Evolutionary conservation across 2,797 vertebrate genomes (phyloP), one percentile per base, ranked within the genome.

Genomic region (Tauraco hartlaubi): DNA sequence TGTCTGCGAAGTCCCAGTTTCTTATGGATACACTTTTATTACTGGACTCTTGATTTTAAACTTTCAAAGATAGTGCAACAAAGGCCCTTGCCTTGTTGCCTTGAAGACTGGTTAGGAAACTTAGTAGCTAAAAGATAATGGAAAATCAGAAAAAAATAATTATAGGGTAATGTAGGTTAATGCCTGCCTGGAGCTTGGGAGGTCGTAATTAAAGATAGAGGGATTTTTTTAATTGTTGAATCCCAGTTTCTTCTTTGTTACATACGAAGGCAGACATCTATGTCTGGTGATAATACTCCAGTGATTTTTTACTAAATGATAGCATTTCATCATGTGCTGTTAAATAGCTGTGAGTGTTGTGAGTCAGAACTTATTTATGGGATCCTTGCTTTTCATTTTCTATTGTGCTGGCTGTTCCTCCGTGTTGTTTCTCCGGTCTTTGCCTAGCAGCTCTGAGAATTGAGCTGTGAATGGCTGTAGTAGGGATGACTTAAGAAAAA

Each of bases 101-200:
- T 89, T n/a, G 37, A 90, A 95, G 56, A 77, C 61, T 84, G 83
- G 58, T 61, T 86, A 18, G 59, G 58, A 95, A 87, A 63, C 37
- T 94, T 35, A 16, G 58, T 48, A 83, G 85, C 64, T 85, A 20
- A 58, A 90, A 92, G 79, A 68, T 94, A 95, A 90, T 95, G 72
- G 86, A 39, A 84, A 91, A 13, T 66, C 37, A 75, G 69, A 41
- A 41, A 90, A 85, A 88, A 62, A 37, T 39, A 96, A 96, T 90
- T 88, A 63, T 39, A 49, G 31, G 22, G 51, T 94, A 81, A 92
- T 90, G 23, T 15, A 88, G 92, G 85, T 92, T 97, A 94, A 85
- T 81, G 48, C 66, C 66, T 96, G 87, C 91, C 89, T 90, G 33
- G 89, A 72, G 87, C 92, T 69, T 91, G 64, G 79, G 82, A 96